Conservation (phyloP, 2,113 vertebrate genomes). For the Saguinus midas region DNA sequence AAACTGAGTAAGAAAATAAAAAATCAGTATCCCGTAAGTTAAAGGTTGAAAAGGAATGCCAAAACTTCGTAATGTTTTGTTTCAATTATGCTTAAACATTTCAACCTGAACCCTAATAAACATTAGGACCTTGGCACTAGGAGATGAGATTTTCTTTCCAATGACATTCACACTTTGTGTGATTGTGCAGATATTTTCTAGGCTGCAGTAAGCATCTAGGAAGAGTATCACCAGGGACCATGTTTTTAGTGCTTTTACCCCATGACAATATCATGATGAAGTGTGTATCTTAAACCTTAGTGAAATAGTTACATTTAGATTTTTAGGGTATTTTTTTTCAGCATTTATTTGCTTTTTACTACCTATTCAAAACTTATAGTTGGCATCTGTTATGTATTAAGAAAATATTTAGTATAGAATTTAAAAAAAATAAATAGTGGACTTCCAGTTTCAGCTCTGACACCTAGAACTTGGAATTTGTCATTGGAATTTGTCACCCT, state of each 20-base stretch:
- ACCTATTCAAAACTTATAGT: background rate
- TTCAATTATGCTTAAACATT: conserved; percentile 37
- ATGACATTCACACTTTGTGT: background rate
- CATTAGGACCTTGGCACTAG: background rate
- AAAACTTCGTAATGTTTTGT: conserved; percentile 26
- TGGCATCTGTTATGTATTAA: background rate
- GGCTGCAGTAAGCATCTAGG: background rate
- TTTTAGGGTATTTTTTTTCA: background rate
- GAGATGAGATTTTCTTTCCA: background rate
- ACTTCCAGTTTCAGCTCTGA: background rate
- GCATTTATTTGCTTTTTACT: background rate
- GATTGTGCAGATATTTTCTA: background rate
- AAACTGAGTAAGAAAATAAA: background rate
- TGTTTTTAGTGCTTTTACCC: background rate
- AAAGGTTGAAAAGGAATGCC: conserved; percentile 39
- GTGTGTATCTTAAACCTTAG: background rate
- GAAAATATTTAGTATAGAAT: background rate
- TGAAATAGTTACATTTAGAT: background rate
- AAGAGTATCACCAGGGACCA: background rate
- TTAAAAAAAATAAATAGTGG: background rate
- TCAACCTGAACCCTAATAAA: conserved; percentile 29
- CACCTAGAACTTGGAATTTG: background rate
- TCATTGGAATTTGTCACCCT: background rate
- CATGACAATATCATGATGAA: background rate
- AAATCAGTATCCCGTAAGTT: background rate